Evolutionary conservation across 2,113 vertebrate genomes (phyloP).

Genomic region (Sorex araneus): DNA sequence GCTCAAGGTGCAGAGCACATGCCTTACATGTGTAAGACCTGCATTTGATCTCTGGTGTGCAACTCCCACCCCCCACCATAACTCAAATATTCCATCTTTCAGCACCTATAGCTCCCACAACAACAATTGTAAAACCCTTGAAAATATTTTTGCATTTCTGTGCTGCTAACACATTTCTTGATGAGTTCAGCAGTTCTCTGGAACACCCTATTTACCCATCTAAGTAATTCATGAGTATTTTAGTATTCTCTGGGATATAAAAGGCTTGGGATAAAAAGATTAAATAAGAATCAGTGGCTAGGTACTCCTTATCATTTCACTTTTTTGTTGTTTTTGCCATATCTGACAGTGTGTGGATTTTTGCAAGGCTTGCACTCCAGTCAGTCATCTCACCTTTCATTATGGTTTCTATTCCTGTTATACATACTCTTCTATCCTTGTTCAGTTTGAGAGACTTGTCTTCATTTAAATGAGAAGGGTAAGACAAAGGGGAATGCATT

Average conservation of each 20-base stretch:
- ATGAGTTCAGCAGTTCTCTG: background rate
- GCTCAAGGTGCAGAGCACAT: no score
- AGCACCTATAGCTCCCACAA: background rate
- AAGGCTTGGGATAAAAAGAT: background rate
- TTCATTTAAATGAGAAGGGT: background rate
- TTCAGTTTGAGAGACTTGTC: background rate
- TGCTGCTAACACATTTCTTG: background rate
- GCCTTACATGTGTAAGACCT: no score
- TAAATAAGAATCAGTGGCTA: background rate
- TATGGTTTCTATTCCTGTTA: background rate
- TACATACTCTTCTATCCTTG: conserved; percentile 14
- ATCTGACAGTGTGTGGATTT: no score
- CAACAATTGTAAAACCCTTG: no score
- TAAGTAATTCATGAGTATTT: background rate
- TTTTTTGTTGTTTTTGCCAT: no score
- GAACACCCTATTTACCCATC: background rate
- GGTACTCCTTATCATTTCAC: background rate
- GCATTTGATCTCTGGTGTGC: no score
- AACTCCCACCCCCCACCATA: no score
- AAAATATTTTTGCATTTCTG: conserved; percentile 2
- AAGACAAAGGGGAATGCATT: conserved; percentile 12
- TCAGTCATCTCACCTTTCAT: background rate
- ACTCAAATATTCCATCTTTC: background rate
- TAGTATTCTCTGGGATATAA: conserved; percentile 36
- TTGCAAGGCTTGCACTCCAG: no score